Base-by-base conservation (phyloP, 2,797 vertebrate species). In the Gambusia yucatana region DNA sequence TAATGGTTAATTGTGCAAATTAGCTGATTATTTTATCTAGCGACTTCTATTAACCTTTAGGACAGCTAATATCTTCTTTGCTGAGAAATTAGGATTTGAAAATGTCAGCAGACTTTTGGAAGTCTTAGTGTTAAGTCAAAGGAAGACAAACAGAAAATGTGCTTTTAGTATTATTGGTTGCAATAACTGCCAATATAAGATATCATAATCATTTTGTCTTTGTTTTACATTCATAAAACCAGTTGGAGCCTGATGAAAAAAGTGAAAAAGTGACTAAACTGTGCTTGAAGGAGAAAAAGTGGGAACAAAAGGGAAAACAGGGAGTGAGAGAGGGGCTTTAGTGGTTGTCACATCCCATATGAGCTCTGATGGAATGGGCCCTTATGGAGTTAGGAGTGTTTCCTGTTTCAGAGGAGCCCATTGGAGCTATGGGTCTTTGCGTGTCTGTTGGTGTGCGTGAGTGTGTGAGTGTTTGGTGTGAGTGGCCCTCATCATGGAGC, bases 361-460 rank as follows among this genome's bases (percentile, higher is more conserved):
- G 90, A 93, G 82, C 79, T 90, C 84, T 91, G 93, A 94, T 88
- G 90, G 91, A 93, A 87, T 43, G 81, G 88, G 90, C 86, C 91
- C 92, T 95, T 93, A 90, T 91, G 91, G 92, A 94, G 89, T 91
- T 89, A 88, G 86, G 87, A 93, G 89, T 92, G 93, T 89, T 95
- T 95, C 94, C 94, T 94, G 94, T 94, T 94, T 88, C 82, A 87
- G 90, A 91, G 89, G 48, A 88, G 85, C 88, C 88, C 84, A 87
- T 86, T 86, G 81, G 87, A 88, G 88, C 81, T 90, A 83, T 88
- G 84, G 80, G 69, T 87, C 85, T 70, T 43, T 84, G 81, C 82
- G 82, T 84, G 87, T 86, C 84, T 87, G 84, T 83, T 55, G 82
- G 81, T 75, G 43, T 86, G 82, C 84, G 84, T 86, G 83, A 84